phyloP scores from a whole-genome alignment of 2,113 vertebrate species.

The Phaetusa simplex region DNA sequence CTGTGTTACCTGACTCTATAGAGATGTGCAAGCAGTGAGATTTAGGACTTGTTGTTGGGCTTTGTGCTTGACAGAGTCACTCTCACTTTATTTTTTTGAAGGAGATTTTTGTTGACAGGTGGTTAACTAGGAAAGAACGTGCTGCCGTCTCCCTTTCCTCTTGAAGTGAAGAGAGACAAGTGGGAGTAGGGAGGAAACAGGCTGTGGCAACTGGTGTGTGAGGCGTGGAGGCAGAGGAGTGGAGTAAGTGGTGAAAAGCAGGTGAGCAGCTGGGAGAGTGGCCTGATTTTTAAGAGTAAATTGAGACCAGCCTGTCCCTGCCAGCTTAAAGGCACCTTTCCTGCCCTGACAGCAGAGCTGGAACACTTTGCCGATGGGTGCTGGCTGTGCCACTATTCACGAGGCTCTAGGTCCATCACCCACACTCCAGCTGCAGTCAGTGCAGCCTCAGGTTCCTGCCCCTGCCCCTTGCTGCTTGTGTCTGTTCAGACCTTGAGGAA shows the following conservation, averaged over 20 bases:
- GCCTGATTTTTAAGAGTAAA: background rate
- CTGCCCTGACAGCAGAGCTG: fast-evolving
- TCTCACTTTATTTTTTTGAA: background rate
- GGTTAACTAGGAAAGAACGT: background rate
- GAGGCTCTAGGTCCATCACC: fast-evolving
- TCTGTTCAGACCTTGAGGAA: background rate
- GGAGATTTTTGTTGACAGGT: background rate
- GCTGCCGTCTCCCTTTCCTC: background rate
- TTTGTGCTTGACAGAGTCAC: background rate
- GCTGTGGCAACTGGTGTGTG: background rate
- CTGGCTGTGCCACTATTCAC: too few relatives aligned
- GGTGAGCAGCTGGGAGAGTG: background rate
- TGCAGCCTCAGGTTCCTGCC: background rate
- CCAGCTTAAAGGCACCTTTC: background rate
- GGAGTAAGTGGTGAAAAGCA: background rate
- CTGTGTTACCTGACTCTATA: background rate
- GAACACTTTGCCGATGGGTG: fast-evolving
- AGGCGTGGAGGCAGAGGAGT: background rate
- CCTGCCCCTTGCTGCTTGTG: fast-evolving
- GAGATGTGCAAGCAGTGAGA: background rate
- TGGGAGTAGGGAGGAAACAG: background rate
- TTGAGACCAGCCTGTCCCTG: background rate
- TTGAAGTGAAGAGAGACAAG: background rate
- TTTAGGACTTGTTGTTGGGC: background rate
- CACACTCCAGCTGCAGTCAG: too few relatives aligned